phyloP scores from a whole-genome alignment of 1,140 invertebrate genomes.

The Sarcophaga bullata region DNA sequence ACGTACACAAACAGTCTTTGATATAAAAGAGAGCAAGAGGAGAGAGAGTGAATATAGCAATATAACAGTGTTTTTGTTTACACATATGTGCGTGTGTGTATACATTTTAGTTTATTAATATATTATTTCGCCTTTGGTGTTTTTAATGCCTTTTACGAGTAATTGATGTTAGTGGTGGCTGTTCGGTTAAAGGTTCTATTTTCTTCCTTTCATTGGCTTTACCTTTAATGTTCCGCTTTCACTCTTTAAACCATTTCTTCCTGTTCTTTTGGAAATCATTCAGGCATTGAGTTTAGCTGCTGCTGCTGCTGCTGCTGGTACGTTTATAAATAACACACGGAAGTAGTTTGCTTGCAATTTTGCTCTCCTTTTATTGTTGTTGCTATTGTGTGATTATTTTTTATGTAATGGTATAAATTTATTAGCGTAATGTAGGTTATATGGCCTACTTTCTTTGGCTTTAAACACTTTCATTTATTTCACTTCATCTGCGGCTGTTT shows the following conservation, averaged over 20 bases:
- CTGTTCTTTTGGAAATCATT: not conserved
- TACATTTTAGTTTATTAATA: not conserved
- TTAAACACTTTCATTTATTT: not conserved
- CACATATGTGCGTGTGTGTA: not conserved
- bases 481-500: not conserved
- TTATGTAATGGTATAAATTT: not conserved
- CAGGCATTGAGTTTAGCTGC: not conserved
- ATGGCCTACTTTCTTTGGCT: not conserved
- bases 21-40: too few relatives aligned
- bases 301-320: not conserved
- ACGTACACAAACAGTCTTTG: too few relatives aligned
- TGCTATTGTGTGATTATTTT: too few relatives aligned
- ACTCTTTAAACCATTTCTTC: too few relatives aligned
- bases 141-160: not conserved
- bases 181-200: not conserved
- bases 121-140: not conserved
- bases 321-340: not conserved
- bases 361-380: too few relatives aligned
- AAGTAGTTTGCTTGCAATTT: not conserved
- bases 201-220: too few relatives aligned
- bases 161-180: not conserved
- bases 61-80: not conserved
- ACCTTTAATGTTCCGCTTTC: too few relatives aligned
- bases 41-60: too few relatives aligned
- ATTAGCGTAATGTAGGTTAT: not conserved